Evolutionary conservation across 2,888 invertebrate genomes (phyloP).

Genomic region (Dolichomitus sp.): DNA sequence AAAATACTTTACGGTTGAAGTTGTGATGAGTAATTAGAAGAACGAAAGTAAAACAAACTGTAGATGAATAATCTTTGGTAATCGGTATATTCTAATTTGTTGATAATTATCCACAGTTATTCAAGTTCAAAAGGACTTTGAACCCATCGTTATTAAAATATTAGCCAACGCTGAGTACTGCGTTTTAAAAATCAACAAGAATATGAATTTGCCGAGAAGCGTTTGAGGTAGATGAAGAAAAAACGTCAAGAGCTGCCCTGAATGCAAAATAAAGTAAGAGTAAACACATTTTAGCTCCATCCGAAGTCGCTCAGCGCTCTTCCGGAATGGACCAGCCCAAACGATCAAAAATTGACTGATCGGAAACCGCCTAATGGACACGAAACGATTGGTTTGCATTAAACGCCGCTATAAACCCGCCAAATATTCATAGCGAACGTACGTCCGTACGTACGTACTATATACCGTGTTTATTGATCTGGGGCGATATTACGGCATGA

Average conservation of each 20-base stretch:
- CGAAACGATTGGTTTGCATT: conserved; percentile 37
- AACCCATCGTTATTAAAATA: no score
- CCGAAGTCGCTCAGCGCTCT: background rate
- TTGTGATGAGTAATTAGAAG: no score
- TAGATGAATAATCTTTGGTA: no score
- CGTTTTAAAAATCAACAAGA: background rate
- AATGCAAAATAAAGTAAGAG: background rate
- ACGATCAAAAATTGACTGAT: conserved; percentile 28
- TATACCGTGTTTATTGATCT: conserved; percentile 65
- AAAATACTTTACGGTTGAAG: no score
- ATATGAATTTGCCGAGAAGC: background rate
- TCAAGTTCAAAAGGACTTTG: no score
- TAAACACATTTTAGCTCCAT: background rate
- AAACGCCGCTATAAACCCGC: conserved; percentile 33
- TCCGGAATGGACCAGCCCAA: conserved; percentile 10
- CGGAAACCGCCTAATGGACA: conserved; percentile 26
- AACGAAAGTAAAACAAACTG: no score
- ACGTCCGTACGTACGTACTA: conserved; percentile 23
- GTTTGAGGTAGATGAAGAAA: background rate
- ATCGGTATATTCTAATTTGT: no score
- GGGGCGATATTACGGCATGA: conserved; percentile 62
- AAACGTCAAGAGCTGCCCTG: background rate
- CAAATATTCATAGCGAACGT: conserved; percentile 48
- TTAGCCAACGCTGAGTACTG: no score
- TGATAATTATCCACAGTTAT: no score